Evolutionary conservation across 2,113 vertebrate genomes (phyloP).

Genomic region (Microcebus jonahi): DNA sequence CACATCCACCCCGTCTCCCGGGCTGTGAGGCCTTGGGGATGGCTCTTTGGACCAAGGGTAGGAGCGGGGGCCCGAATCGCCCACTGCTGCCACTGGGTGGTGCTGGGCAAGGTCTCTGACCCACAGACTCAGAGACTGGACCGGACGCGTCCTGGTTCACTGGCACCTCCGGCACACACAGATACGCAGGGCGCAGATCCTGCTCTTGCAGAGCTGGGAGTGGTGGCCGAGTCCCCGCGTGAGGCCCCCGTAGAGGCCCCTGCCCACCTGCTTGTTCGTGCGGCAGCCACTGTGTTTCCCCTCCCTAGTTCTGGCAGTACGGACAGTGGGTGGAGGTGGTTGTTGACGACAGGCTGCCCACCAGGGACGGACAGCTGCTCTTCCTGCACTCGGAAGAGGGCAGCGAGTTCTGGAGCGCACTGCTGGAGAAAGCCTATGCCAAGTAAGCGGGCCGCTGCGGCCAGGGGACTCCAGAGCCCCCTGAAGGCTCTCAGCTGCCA

Average conservation of each 20-base stretch:
- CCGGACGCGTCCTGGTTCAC: not conserved
- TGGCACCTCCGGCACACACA: accelerated
- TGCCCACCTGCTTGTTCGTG: not conserved
- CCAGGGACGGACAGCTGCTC: conserved; percentile 82
- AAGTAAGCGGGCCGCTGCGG: conserved; percentile 79
- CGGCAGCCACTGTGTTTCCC: not conserved
- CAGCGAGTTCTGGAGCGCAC: conserved; percentile 86
- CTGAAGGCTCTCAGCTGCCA: accelerated
- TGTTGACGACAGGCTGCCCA: conserved; percentile 88
- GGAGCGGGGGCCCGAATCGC: accelerated
- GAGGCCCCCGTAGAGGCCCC: accelerated
- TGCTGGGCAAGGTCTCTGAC: not conserved
- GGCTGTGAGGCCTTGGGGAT: not conserved
- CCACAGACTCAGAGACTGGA: not conserved
- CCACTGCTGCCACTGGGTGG: accelerated
- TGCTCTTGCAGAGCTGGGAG: not conserved
- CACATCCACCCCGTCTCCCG: accelerated
- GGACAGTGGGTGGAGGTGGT: conserved; percentile 89
- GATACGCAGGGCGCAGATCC: not conserved
- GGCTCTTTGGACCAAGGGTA: not conserved
- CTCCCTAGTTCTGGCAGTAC: conserved; percentile 87
- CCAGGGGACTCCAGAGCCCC: accelerated
- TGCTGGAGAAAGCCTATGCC: conserved; percentile 90
- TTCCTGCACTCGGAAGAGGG: conserved; percentile 87
- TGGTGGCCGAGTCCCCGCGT: not conserved